Evolutionary conservation across 2,888 invertebrate species (phyloP), one percentile per base, ranked within the genome.

Genomic region (Agonopterix heracliana): DNA sequence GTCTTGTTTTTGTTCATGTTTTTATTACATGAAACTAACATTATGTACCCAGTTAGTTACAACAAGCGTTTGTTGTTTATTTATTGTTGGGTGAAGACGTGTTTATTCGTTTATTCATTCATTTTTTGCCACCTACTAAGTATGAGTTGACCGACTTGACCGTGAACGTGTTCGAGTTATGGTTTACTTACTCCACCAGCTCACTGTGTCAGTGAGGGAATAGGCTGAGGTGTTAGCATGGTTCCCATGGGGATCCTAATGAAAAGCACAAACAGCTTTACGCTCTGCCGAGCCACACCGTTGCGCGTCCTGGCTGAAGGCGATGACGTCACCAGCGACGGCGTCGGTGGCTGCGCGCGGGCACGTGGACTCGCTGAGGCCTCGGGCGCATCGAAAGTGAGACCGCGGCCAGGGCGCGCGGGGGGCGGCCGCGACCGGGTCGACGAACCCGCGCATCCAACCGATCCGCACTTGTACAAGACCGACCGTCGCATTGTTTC

Each of bases 381-480:
- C 81, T 82, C 81, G 74, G 76, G 73, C 82, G 78, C 83, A 84
- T 77, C 76, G 85, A 84, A 82, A 85, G 86, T 86, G 87, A 86
- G 81, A 81, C 83, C 73, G 76, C 74, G 76, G 66, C 54, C 11
- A 63, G 61, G 61, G 63, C 61, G 66, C 61, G 64, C 56, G 41
- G 41, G 62, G 61, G 66, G 60, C 62, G 59, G 60, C 65, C 58
- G 65, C 71, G 65, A 65, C 66, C 84, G 66, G 77, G 13, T 35
- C 35, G 8, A 35, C 67, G 84, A 79, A 82, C 71, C 56, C 74
- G 79, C 81, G 74, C 82, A 83, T 80, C 81, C 80, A 73, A 82
- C 79, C 81, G 84, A 82, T 81, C 82, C 80, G 78, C 84, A 84
- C 81, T 82, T 78, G 80, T 81, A 81, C 75, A 77, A 76, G 71